Evolutionary conservation across 2,797 vertebrate species (phyloP), one percentile per base, ranked within the genome.

Genomic region (Phataginus tetradactyla): DNA sequence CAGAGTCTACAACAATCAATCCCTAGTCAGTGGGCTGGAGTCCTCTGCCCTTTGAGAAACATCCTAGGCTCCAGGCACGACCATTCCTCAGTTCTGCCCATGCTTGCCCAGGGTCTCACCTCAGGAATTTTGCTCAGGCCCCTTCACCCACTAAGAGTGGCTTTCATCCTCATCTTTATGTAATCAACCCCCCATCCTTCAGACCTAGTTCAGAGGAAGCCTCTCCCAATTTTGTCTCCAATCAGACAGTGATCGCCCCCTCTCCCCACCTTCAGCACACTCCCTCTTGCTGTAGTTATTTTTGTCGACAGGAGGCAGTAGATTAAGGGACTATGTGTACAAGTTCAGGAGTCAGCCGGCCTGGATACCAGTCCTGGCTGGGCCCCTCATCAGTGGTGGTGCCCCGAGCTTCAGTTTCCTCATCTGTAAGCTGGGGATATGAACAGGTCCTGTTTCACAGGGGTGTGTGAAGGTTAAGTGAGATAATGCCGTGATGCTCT

Each of bases 331-430:
- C 32, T 21, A 55, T 18, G 20, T 64, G 81, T 34, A 21, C 29
- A 17, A 1, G 23, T 8, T 45, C 0, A 0, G 20, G 45, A 34
- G 51, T 34, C 42, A 27, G 66, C 20, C 7, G 7, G 59, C 3
- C 5, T 63, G 23, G n/a, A 32, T 2, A 57, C 61, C 20, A 20
- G 11, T 18, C 15, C 45, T 66, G 72, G 25, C 37, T 20, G 34
- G 20, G 37, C 1, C 15, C 29, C 69, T 57, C 21, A 34, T 49
- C n/a, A 59, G 66, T 2, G 9, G 49, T 20, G 61, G 45, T 18
- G 20, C 32, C 61, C 42, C 17, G n/a, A n/a, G 57, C 23, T 85
- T 87, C 0, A 0, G 1, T 37, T 71, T 87, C 66, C 57, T 93
- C n/a, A n/a, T 37, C n/a, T 29, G 34, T 75, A 53, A 66, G 32